Base-by-base conservation (phyloP, 2,888 invertebrate genomes). In the Spodoptera littoralis region DNA sequence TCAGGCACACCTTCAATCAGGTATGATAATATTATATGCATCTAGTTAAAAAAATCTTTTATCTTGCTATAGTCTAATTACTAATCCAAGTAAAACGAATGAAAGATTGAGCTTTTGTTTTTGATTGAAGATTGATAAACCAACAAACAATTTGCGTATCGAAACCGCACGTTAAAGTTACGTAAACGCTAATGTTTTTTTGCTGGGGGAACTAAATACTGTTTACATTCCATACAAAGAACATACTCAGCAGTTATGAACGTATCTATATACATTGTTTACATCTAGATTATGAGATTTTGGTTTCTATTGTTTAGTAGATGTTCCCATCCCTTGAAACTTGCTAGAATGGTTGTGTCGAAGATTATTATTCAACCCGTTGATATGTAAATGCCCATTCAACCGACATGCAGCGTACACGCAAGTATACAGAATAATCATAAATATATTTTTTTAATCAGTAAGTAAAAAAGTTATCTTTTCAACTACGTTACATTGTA, bases 251-350 rank as follows among this genome's bases (percentile, higher is more conserved):
- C 65, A 65, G 53, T 54, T 51, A 61, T 48, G 46, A 41, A 59
- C 64, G 70, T 76, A 77, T 77, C 77, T 52, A 41, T 50, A 46
- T 47, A 60, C 68, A 76, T 77, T 78, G 76, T 74, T 77, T 76
- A 76, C 68, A 66, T 78, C 71, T 76, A 74, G 71, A 69, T 70
- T 73, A 65, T 51, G 56, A 68, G 65, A 77, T 78, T 75, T 73
- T 65, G 59, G 52, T 13, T 11, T 49, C 71, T 54, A 78, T 78
- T 78, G 77, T 78, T 53, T 64, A 44, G 13, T 12, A 51, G 50
- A 47, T 60, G 30, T 78, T 78, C 77, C 53, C 77, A 78, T 69
- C 79, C 77, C 77, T 77, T 78, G 77, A 78, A 65, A 69, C 42
- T 45, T 68, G 60, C 60, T 65, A 69, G 54, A 76, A 69, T 71